Evolutionary conservation across 1,140 invertebrate genomes (phyloP), one percentile per base, ranked within the genome.

Genomic region (Aphis gossypii): DNA sequence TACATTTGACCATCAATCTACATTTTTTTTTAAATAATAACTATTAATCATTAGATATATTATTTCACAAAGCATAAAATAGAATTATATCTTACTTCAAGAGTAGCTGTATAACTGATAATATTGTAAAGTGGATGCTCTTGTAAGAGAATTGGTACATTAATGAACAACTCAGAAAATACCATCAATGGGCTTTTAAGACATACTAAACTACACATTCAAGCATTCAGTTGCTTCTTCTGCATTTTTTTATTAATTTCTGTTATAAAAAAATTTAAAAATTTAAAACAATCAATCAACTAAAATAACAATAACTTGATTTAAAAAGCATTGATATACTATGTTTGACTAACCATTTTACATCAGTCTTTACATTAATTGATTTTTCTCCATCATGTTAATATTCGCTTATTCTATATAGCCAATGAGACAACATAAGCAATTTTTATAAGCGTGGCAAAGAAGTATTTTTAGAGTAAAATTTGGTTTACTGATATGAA

Each of bases 351-450:
- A 82, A 48, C 76, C 76, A 93, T 83, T 83, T 93, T 25, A 54
- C 11, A 56, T 83, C 68, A 1, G 48, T 1, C 30, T 93, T 93
- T 30, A 56, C 82, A 7, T 1, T 18, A 38, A n/a, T 93, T 20
- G 92, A 20, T 48, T 38, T 76, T 48, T 82, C n/a, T 25, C 54
- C 48, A 14, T 84, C 82, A 83, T 9, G 11, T 48, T 82, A 35
- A 83, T 48, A 82, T 38, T 1, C 0, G 25, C 44, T 30, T 86
- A 54, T 56, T 93, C 92, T 93, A 93, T 35, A 35, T 93, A 84
- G 9, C 25, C 68, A 92, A 93, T 84, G 92, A 93, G 92, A 93
- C 82, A 93, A 93, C 76, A 93, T 83, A 92, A 93, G 82, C 92
- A 93, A 93, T 84, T 86, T 84, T 84, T 54, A 54, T 18, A 93